Conservation (phyloP, 2,888 invertebrate species). For the Marronus borbonicus region DNA sequence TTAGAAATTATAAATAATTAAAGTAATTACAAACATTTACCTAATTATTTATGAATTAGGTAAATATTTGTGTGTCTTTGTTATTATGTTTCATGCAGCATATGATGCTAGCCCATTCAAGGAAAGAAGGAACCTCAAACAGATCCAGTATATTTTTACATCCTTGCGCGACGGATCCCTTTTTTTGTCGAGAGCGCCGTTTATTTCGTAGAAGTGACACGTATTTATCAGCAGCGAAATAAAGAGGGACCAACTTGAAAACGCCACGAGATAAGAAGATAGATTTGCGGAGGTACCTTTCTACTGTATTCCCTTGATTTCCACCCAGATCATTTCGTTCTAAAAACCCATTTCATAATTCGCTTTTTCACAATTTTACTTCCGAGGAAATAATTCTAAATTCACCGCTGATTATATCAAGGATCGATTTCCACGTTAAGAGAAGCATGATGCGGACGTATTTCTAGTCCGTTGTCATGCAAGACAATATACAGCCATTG, state of each 20-base stretch:
- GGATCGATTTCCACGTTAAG: constrained; percentile 38
- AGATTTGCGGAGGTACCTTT: constrained; percentile 9
- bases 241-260: constrained; percentile 14
- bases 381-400: no score
- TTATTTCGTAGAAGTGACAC: constrained; percentile 6
- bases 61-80: no score
- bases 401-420: neutral
- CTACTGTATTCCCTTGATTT: neutral
- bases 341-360: no score
- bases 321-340: no score
- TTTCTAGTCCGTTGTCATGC: constrained; percentile 46
- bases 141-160: neutral
- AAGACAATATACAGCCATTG: constrained; percentile 51
- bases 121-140: neutral
- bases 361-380: no score
- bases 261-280: constrained; percentile 25
- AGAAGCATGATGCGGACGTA: constrained; percentile 41
- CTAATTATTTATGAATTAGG: no score
- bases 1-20: no score
- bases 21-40: no score
- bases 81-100: no score
- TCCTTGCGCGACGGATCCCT: neutral
- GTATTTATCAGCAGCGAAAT: constrained; percentile 17
- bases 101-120: no score
- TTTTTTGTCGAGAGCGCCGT: constrained; percentile 13